Conservation (phyloP, 1,140 invertebrate genomes). For the Scaptomyza pallida region DNA sequence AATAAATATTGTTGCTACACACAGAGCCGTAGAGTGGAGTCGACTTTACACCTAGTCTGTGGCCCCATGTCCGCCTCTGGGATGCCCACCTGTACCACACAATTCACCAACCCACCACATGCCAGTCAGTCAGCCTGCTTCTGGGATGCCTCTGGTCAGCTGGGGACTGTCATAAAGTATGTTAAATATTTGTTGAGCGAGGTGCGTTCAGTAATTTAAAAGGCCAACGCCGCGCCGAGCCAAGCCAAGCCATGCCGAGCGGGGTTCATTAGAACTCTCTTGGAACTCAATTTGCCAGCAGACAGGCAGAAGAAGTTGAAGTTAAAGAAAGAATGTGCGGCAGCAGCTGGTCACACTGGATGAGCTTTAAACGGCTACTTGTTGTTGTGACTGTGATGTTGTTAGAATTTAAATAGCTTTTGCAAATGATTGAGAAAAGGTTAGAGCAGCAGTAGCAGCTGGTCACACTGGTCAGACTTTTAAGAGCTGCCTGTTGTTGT, state of each 20-base stretch:
- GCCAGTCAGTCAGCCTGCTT: conserved; percentile 1
- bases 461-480: conserved; percentile 23
- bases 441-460: conserved; percentile 10
- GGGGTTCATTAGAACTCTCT: conserved; percentile 65
- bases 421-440: neutral
- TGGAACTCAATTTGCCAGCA: conserved; percentile 57
- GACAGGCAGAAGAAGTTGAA: neutral
- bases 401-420: neutral
- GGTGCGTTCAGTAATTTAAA: conserved; percentile 59
- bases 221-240: neutral
- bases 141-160: conserved; percentile 61
- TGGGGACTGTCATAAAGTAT: conserved; percentile 72
- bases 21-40: conserved; percentile 7
- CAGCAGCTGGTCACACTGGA: too few species aligned
- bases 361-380: neutral
- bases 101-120: neutral
- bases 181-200: conserved; percentile 73
- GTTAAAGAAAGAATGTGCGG: neutral
- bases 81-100: neutral
- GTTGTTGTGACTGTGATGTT: neutral
- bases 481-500: conserved; percentile 25
- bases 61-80: conserved; percentile 25
- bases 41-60: conserved; percentile 65
- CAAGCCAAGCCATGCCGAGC: too few species aligned
- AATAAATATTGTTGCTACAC: conserved; percentile 67